Conservation (phyloP, 2,113 vertebrate species). For the Planiliza haematocheilus region DNA sequence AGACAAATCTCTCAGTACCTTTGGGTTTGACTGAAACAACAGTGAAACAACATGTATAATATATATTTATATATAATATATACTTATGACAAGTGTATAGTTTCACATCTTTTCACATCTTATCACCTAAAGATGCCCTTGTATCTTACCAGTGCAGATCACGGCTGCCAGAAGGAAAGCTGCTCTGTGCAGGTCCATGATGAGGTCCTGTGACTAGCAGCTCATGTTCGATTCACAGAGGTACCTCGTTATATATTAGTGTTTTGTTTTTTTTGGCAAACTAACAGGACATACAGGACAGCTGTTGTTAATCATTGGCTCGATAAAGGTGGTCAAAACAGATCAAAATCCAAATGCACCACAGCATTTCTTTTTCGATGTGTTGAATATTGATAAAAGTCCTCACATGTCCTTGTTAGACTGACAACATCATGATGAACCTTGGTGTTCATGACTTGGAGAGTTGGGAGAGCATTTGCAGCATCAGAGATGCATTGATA, state of each 20-base stretch:
- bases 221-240: constrained; percentile 31
- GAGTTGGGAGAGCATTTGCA: too few relatives aligned
- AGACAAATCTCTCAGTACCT: too few relatives aligned
- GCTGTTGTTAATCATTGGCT: constrained; percentile 82
- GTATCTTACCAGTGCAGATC: constrained; percentile 74
- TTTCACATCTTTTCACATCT: too few relatives aligned
- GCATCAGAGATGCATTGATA: too few relatives aligned
- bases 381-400: too few relatives aligned
- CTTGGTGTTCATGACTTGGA: too few relatives aligned
- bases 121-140: not conserved
- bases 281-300: constrained; percentile 66
- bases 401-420: too few relatives aligned
- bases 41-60: too few relatives aligned
- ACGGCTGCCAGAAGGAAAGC: constrained; percentile 69
- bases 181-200: constrained; percentile 75
- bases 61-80: too few relatives aligned
- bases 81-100: too few relatives aligned
- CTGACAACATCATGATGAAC: too few relatives aligned
- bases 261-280: constrained; percentile 48
- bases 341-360: constrained; percentile 61
- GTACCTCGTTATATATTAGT: constrained; percentile 29
- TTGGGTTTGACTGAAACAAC: too few relatives aligned
- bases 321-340: constrained; percentile 68
- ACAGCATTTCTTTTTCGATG: not conserved
- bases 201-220: constrained; percentile 56